A percentile compares a stretch with the other conserved stretches of the same genome.
phyloP scores from a whole-genome alignment of 2,113 vertebrate species.

The Spheniscus mendiculus region DNA sequence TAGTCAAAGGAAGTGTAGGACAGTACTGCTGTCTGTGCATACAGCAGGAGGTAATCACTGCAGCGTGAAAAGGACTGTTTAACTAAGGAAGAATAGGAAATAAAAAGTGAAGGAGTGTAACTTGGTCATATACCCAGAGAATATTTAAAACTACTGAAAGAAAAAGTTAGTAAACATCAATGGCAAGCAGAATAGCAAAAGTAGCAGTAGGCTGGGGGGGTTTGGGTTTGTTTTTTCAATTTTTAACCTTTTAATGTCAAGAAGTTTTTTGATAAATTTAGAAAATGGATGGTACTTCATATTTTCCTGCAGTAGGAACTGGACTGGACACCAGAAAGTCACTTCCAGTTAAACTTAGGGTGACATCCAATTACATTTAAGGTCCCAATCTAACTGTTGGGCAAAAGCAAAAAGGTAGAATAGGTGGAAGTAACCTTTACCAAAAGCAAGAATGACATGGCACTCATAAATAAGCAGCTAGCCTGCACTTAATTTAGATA shows the following conservation, averaged over 20 bases:
- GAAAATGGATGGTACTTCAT: not conserved
- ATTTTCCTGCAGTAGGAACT: not conserved
- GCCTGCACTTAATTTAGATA: not conserved
- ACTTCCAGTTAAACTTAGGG: not conserved
- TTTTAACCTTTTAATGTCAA: not conserved
- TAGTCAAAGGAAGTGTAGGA: not conserved
- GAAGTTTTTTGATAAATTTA: not conserved
- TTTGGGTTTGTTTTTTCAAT: not conserved
- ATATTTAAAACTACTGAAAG: not conserved
- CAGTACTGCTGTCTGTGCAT: not conserved
- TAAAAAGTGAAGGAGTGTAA: not conserved
- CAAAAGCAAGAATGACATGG: not conserved
- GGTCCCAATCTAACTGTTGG: not conserved
- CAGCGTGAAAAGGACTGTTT: not conserved
- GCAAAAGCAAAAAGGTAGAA: not conserved
- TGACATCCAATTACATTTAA: not conserved
- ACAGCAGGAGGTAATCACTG: not conserved
- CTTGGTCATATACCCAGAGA: not conserved
- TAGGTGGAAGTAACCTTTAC: not conserved
- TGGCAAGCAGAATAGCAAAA: not conserved
- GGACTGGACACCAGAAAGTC: not conserved
- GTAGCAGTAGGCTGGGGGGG: not conserved
- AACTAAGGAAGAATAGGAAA: not conserved
- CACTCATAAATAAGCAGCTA: not conserved
- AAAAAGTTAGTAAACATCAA: not conserved